phyloP scores from a whole-genome alignment of 2,797 vertebrate genomes.

The Percopsis omiscomaycus region DNA sequence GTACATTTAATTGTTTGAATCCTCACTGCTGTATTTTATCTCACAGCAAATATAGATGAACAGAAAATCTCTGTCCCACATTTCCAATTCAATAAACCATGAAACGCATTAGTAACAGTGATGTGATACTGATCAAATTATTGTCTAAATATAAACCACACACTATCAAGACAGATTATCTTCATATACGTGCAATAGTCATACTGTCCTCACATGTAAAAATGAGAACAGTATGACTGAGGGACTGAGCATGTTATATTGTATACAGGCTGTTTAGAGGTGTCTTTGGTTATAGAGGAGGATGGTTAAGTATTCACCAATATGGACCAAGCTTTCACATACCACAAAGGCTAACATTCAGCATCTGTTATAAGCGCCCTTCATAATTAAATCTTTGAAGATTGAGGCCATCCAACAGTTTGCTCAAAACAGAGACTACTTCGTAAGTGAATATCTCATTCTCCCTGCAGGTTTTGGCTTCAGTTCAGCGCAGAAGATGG shows the following conservation, averaged over 20 bases:
- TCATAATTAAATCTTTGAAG: conserved; percentile 18
- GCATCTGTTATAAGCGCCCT: conserved; percentile 9
- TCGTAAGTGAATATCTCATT: too few species aligned
- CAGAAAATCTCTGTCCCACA: conserved; percentile 1
- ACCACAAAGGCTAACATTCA: conserved; percentile 20
- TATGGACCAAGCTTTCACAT: conserved; percentile 14
- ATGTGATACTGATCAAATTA: not conserved
- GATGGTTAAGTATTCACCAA: conserved; percentile 5
- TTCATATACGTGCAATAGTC: too few species aligned
- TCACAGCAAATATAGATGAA: not conserved
- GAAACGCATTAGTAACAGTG: not conserved
- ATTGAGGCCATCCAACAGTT: conserved; percentile 1
- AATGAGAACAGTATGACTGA: too few species aligned
- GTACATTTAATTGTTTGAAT: not conserved
- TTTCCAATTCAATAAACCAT: not conserved
- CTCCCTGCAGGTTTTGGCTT: conserved; percentile 88
- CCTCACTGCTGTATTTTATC: not conserved
- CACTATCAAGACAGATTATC: not conserved
- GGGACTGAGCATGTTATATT: not conserved
- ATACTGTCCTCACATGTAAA: too few species aligned
- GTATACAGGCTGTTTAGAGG: not conserved
- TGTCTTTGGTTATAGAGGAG: conserved; percentile 10
- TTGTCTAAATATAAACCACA: not conserved
- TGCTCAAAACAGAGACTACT: too few species aligned
- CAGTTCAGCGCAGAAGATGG: conserved; percentile 86